phyloP scores from a whole-genome alignment of 2,888 invertebrate species.

The Drosophila antonietae region DNA sequence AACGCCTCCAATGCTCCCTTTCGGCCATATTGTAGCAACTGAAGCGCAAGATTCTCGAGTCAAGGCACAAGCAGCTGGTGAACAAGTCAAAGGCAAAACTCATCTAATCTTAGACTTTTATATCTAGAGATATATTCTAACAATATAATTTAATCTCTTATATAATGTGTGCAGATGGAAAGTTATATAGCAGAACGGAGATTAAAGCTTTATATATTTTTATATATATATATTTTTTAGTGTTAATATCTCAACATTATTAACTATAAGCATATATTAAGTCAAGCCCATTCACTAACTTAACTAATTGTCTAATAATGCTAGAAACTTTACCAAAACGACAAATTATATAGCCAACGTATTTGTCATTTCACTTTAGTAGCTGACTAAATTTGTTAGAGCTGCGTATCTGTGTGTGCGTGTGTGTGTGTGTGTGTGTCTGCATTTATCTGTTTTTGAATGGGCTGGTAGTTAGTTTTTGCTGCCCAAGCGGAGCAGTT shows the following conservation, averaged over 20 bases:
- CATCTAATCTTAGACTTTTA: neutral
- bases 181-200: neutral
- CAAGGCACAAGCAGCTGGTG: neutral
- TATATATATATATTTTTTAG: too few relatives aligned
- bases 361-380: conserved; percentile 51
- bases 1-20: conserved; percentile 14
- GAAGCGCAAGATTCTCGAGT: conserved; percentile 11
- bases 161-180: neutral
- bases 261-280: neutral
- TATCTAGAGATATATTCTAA: neutral
- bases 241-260: neutral
- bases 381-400: conserved; percentile 17
- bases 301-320: conserved; percentile 26
- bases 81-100: neutral
- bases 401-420: conserved; percentile 5
- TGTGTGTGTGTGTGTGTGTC: conserved; percentile 15
- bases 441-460: conserved; percentile 24
- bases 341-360: conserved; percentile 52
- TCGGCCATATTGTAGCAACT: conserved; percentile 8
- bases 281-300: neutral
- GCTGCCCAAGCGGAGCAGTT: conserved; percentile 51
- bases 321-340: conserved; percentile 8
- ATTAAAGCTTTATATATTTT: too few relatives aligned
- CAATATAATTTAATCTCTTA: neutral
- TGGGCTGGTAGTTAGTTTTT: conserved; percentile 61